Evolutionary conservation across 2,888 invertebrate genomes (phyloP).

Genomic region (Melanostoma mellinum): DNA sequence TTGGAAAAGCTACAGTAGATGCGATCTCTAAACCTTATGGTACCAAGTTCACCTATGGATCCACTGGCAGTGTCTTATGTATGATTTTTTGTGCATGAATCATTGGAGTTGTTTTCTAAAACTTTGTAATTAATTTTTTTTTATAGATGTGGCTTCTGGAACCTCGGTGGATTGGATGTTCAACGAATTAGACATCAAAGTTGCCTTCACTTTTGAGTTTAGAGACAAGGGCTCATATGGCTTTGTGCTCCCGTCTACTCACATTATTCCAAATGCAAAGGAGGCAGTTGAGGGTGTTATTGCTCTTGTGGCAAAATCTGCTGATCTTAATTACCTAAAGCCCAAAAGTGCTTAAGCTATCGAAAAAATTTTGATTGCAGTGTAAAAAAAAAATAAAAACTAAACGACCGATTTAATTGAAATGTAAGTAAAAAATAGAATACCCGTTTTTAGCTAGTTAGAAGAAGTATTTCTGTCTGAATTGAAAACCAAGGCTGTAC

Average conservation of each 20-base stretch:
- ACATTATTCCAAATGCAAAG: conserved; percentile 85
- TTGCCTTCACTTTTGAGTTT: conserved; percentile 84
- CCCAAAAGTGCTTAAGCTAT: no score
- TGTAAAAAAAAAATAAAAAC: conserved; percentile 73
- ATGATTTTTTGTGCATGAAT: conserved; percentile 38
- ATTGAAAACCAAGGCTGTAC: no score
- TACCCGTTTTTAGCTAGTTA: no score
- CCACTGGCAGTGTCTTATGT: conserved; percentile 85
- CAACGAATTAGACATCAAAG: conserved; percentile 82
- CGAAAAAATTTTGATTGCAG: no score
- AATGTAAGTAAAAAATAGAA: not conserved
- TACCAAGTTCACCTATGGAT: conserved; percentile 83
- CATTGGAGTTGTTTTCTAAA: not conserved
- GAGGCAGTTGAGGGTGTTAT: conserved; percentile 84
- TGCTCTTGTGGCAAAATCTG: conserved; percentile 83
- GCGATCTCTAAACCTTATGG: conserved; percentile 82
- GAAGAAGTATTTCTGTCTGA: no score
- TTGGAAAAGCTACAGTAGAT: conserved; percentile 83
- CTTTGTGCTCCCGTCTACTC: conserved; percentile 86
- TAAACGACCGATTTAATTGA: not conserved
- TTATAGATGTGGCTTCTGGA: conserved; percentile 82
- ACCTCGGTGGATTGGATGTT: conserved; percentile 84
- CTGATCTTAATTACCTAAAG: conserved; percentile 81
- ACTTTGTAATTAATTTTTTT: not conserved
- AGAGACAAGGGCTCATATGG: conserved; percentile 88